Evolutionary conservation across 2,888 invertebrate species (phyloP).

Genomic region (Steromphala cineraria): DNA sequence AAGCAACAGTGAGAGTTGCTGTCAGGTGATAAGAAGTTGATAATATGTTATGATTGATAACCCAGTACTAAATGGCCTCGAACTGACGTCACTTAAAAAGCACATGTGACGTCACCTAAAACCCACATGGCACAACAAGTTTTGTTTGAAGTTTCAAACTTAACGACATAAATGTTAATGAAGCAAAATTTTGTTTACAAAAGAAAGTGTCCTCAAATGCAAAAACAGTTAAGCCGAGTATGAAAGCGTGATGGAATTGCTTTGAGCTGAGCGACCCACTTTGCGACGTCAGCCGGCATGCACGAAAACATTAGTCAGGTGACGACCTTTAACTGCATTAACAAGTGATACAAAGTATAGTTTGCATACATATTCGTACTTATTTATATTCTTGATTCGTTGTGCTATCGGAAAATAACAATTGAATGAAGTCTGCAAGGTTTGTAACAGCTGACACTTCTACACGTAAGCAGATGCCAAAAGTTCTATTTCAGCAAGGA

Average conservation of each 20-base stretch:
- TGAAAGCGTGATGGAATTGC: not conserved
- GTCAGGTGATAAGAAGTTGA: not conserved
- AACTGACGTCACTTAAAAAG: not conserved
- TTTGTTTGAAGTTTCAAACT: not conserved
- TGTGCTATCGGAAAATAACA: not conserved
- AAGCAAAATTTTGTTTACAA: too few relatives aligned
- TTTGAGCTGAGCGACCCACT: not conserved
- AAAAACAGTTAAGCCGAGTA: not conserved
- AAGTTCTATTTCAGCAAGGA: conserved; percentile 10
- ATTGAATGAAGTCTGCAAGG: not conserved
- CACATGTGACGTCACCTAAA: not conserved
- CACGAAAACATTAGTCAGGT: not conserved
- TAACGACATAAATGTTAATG: too few relatives aligned
- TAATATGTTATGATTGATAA: not conserved
- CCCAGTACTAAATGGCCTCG: not conserved
- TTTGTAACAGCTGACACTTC: conserved; percentile 8
- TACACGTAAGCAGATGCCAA: conserved; percentile 20
- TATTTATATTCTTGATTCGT: not conserved
- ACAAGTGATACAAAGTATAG: not conserved
- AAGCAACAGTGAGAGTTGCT: too few relatives aligned
- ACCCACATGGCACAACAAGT: not conserved
- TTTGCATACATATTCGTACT: not conserved
- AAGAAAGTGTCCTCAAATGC: too few relatives aligned
- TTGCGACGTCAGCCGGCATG: not conserved
- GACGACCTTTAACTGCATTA: not conserved